Conservation (phyloP, 2,113 vertebrate species). For the Dicentrarchus labrax region DNA sequence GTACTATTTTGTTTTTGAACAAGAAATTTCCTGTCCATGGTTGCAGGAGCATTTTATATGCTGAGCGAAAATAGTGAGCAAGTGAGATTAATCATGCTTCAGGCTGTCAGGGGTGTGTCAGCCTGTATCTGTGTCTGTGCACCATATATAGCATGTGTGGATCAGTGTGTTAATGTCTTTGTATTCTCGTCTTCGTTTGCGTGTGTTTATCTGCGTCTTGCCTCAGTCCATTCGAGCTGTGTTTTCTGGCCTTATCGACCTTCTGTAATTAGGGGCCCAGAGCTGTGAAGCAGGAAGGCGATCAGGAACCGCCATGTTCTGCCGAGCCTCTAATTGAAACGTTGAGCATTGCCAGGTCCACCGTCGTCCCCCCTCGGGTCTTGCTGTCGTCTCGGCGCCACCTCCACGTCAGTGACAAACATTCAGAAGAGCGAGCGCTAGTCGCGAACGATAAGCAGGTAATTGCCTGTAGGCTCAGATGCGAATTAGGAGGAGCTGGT, state of each 20-base stretch:
- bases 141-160: not conserved
- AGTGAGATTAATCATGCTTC: conserved; percentile 30
- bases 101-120: conserved; percentile 18
- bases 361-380: conserved; percentile 32
- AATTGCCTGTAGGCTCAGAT: conserved; percentile 74
- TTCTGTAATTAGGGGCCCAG: conserved; percentile 68
- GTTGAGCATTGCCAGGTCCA: conserved; percentile 59
- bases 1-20: not conserved
- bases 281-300: conserved; percentile 61
- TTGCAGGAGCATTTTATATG: not conserved
- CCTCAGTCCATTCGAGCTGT: conserved; percentile 47
- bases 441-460: conserved; percentile 75
- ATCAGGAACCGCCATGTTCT: conserved; percentile 66
- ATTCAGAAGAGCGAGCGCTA: conserved; percentile 57
- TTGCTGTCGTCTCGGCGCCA: conserved; percentile 50
- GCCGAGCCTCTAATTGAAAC: conserved; percentile 78
- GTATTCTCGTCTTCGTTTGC: conserved; percentile 39
- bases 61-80: not conserved
- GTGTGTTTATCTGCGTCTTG: conserved; percentile 47
- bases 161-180: conserved; percentile 26
- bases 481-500: conserved; percentile 65
- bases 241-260: conserved; percentile 71
- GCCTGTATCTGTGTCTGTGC: conserved; percentile 13
- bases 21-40: not conserved
- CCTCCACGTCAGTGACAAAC: conserved; percentile 67